Evolutionary conservation across 2,113 vertebrate species (phyloP), one percentile per base, ranked within the genome.

Genomic region (Patagioenas fasciata): DNA sequence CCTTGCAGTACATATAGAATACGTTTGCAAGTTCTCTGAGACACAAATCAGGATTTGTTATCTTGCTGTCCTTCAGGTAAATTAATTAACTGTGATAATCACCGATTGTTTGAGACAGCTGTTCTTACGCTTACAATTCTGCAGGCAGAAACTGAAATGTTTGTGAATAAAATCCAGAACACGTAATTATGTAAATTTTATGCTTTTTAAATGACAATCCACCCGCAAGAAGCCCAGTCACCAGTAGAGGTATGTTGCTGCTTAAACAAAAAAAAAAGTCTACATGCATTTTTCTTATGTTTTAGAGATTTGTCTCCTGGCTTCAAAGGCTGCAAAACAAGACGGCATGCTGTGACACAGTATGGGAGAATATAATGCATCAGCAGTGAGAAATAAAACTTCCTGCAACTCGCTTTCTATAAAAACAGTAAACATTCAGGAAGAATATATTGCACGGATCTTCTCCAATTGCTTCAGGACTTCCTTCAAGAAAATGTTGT

Each of bases 141-240:
- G 11, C 40, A 73, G 62, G n/a, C 54, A 93, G 85, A 85, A 80
- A 6, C 31, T 32, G 23, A 93, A 91, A 60, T 91, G 36, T 67
- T 91, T 67, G 67, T 2, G 13, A 79, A 60, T 86, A 70, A 17
- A 92, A 51, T 58, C n/a, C 62, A n/a, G 25, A 91, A 77, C 32
- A 19, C 40, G n/a, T 44, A 94, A 91, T 96, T 97, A 95, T 87
- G 62, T 67, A 93, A 73, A 96, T 94, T 32, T 79, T 83, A 80
- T 86, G 40, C 19, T 20, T 91, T 80, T 74, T 38, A 85, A 73
- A 88, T 80, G 29, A 73, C 47, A 86, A 85, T 40, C 44, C 70
- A 67, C 70, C 58, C 91, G 67, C 47, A 96, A 94, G 38, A 74
- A 77, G 66, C 61, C 64, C 15, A 13, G 34, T 89, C 1, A 0